phyloP scores from a whole-genome alignment of 2,113 vertebrate genomes.

The Athene noctua region DNA sequence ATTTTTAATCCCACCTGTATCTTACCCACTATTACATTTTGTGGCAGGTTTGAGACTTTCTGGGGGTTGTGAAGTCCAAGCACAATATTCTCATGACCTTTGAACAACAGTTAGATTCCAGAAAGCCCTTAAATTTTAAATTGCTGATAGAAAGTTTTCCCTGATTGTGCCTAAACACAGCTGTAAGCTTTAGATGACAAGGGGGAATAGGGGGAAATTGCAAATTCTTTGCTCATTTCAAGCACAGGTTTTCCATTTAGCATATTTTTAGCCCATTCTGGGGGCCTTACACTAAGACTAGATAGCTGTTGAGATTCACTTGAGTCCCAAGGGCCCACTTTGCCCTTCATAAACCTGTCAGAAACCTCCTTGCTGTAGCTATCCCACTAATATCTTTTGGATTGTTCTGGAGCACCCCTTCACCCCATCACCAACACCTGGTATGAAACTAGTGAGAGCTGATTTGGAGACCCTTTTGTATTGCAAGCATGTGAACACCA shows the following conservation, averaged over 20 bases:
- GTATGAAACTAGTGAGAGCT: not conserved
- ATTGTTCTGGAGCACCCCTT: not conserved
- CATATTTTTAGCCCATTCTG: not conserved
- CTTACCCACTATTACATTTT: not conserved
- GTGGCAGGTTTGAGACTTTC: not conserved
- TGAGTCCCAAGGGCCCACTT: not conserved
- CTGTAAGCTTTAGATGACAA: not conserved
- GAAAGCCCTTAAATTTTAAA: not conserved
- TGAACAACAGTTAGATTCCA: not conserved
- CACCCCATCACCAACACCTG: not conserved
- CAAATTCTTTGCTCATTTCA: not conserved
- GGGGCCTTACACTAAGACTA: not conserved
- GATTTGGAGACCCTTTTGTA: not conserved
- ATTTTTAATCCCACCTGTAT: not conserved
- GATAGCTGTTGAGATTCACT: not conserved
- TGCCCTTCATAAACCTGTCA: not conserved
- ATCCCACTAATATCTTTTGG: not conserved
- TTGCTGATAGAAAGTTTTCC: not conserved
- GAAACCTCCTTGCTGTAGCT: not conserved
- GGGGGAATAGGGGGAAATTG: not conserved
- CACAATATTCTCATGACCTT: not conserved
- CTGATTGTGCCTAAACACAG: not conserved
- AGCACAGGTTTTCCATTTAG: not conserved
- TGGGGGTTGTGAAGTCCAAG: not conserved
- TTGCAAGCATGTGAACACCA: not conserved